phyloP scores from a whole-genome alignment of 2,113 vertebrate genomes.

The Oxygymnocypris stewartii region DNA sequence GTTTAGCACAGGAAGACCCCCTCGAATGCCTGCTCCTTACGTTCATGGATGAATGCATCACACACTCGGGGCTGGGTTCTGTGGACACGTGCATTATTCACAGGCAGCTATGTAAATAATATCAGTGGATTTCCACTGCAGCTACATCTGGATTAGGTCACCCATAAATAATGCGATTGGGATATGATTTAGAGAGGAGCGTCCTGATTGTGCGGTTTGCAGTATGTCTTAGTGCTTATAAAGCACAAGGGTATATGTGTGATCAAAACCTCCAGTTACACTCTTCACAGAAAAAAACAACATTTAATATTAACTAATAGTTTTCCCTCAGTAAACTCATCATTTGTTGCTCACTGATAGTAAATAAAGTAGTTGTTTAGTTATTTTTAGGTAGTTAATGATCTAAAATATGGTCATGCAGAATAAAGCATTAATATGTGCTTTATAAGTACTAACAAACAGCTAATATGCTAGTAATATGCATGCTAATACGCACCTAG shows the following conservation, averaged over 20 bases:
- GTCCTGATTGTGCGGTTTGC: conserved; percentile 18
- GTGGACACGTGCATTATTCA: conserved; percentile 16
- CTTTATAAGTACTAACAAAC: too few relatives aligned
- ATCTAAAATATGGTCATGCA: too few relatives aligned
- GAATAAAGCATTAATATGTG: too few relatives aligned
- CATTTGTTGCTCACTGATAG: neutral
- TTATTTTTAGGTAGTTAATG: too few relatives aligned
- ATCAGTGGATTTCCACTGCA: conserved; percentile 33
- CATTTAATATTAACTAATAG: too few relatives aligned
- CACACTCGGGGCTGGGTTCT: conserved; percentile 28
- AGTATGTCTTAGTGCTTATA: neutral
- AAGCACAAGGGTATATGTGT: neutral
- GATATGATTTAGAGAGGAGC: neutral
- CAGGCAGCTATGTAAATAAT: conserved; percentile 37
- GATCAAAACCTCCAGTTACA: conserved; percentile 9
- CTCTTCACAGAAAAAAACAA: too few relatives aligned
- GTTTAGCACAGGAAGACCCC: conserved; percentile 21
- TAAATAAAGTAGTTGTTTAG: too few relatives aligned
- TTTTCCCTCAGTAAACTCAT: too few relatives aligned
- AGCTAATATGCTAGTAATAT: too few relatives aligned
- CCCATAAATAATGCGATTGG: conserved; percentile 24
- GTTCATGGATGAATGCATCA: conserved; percentile 17
- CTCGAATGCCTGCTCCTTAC: neutral
- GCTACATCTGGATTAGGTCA: conserved; percentile 5
- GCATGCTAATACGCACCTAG: too few relatives aligned